Base-by-base conservation (phyloP, 1,140 invertebrate species). In the Rhopalosiphum padi region DNA sequence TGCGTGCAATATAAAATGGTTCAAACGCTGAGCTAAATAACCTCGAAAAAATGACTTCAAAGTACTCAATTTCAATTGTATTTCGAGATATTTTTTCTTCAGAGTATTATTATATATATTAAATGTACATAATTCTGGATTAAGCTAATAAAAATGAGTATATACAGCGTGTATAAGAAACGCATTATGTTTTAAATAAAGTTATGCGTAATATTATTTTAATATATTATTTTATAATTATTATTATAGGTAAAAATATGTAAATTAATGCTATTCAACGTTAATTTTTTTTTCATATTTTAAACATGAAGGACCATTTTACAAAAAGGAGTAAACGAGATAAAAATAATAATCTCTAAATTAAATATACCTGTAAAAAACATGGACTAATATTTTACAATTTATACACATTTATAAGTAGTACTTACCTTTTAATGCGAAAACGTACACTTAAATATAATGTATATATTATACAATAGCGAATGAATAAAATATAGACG, bases 221-320 rank as follows among this genome's bases (percentile, higher is more conserved):
- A 68, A 48, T n/a, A 18, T 11, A 22, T n/a, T 6, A n/a, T n/a
- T 68, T 68, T 68, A 68, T 68, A 68, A 68, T n/a, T 3, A 68
- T 68, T n/a, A 68, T n/a, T 0, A 30, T 30, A 30, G 60, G 30
- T n/a, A 18, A 77, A n/a, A 77, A n/a, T 18, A 77, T 77, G 60
- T n/a, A 77, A 77, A n/a, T 77, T 77, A 77, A n/a, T 77, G 21
- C n/a, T 77, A 77, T 77, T 77, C 15, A n/a, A 77, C 5, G 15
- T 77, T n/a, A 15, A 77, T n/a, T 77, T 77, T 77, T 60, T 68
- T 68, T 77, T 77, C 60, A n/a, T 77, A 77, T 77, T 77, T 77
- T 77, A n/a, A n/a, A 77, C 15, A 77, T 4, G 5, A 18, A 11
- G 1, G 30, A n/a, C 30, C 60, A 4, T 77, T n/a, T 6, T 77